Base-by-base conservation (phyloP, 2,888 invertebrate species). In the Ornithoptera alexandrae region DNA sequence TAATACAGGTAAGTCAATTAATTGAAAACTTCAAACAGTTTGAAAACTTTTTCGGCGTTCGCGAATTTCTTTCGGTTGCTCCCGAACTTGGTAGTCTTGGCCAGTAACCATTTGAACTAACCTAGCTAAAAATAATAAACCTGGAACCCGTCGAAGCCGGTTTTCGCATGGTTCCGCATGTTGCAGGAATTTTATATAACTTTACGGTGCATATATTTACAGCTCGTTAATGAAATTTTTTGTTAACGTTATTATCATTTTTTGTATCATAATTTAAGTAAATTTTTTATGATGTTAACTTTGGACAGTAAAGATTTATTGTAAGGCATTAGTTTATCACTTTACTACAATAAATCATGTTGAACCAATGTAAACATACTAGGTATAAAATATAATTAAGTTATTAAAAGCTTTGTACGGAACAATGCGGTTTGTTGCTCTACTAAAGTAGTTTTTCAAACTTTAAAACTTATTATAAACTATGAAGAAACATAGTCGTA, bases 1-100 rank as follows among this genome's bases (percentile, higher is more conserved):
- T 77, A 2, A 74, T 76, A 46, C 76, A 79, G 79, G 83, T 83
- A 76, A 80, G 79, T 77, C 63, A 57, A 56, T 57, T 56, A 59
- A 22, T 53, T 42, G 10, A 56, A 67, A 65, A 68, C 56, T 72
- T 70, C 72, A 73, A 71, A 77, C 74, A 67, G 71, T 70, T 30
- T 53, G 24, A 46, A 61, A 74, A 72, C 67, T 72, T 74, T 71
- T 42, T 60, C 71, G 71, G 71, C 72, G 73, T 73, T 56, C 57
- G 57, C 56, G 72, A 72, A 60, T 65, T 50, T 73, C 66, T 64
- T 50, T 62, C 56, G 61, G 30, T 17, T 42, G 56, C 62, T 65
- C 69, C 66, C 64, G 66, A 62, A 69, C 60, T 66, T 69, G 46
- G 66, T 58, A 56, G 39, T 22, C 58, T 63, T 71, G 66, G 57